Evolutionary conservation across 92 coral and sea anemone species (phyloP).

Genomic region (Palythoa heliodiscus): DNA sequence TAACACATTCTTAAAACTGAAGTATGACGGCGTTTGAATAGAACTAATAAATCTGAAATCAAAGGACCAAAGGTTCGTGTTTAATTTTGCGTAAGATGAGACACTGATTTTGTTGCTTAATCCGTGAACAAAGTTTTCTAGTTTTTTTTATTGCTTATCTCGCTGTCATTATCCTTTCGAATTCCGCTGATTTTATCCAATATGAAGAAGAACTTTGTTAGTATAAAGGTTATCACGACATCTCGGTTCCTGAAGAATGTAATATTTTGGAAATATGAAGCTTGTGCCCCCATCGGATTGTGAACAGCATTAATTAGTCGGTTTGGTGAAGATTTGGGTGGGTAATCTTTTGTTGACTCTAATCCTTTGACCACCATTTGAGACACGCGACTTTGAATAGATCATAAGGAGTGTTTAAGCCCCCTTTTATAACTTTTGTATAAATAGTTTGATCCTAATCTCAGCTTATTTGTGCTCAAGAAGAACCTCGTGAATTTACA

Average conservation of each 20-base stretch:
- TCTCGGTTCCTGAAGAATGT: neutral
- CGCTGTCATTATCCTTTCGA: neutral
- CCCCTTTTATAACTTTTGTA: neutral
- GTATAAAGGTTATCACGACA: neutral
- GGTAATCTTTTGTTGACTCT: neutral
- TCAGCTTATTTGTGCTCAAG: neutral
- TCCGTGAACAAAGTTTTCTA: neutral
- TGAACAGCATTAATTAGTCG: conserved; percentile 3
- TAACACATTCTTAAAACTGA: conserved; percentile 27
- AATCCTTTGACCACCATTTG: neutral
- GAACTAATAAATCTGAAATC: neutral
- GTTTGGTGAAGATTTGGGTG: neutral
- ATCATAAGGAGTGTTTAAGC: neutral
- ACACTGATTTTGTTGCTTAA: no score
- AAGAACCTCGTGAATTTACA: neutral
- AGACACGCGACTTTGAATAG: conserved; percentile 22
- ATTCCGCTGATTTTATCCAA: neutral
- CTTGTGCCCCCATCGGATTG: neutral
- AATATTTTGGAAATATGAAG: neutral
- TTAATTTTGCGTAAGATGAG: no score
- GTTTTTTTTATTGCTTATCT: neutral
- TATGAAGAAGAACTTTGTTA: no score
- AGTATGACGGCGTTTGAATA: neutral
- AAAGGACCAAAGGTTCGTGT: no score
- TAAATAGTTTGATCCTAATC: neutral